Base-by-base conservation (phyloP, 2,113 vertebrate genomes). In the Macquaria australasica region DNA sequence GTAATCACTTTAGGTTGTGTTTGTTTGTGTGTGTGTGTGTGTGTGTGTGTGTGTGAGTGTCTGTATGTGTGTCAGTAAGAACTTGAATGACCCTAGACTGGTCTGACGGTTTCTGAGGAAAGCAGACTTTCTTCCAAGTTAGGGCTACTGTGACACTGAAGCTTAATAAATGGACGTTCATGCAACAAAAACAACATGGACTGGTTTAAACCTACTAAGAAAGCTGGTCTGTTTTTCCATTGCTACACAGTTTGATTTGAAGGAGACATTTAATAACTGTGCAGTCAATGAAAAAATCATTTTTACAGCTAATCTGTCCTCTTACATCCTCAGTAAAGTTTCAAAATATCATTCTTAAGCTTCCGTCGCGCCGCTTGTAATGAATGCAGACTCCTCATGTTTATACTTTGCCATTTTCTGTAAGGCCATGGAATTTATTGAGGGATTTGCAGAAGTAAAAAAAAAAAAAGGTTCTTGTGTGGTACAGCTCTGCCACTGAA, bases 1-100 rank as follows among this genome's bases (percentile, higher is more conserved):
- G 70, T 73, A 67, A 82, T 75, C 20, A 87, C 50, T 78, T 84
- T 41, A 53, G 73, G 8, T 43, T 67, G 37, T 11, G 28, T 11
- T 25, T 2, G 41, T 62, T 56, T 81, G 12, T 37, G 20, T 75
- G 53, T 16, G 23, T 8, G 43, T 2, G 41, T 62, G 62, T 81
- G 12, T 37, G 20, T 67, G 31, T 67, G 70, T 69, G 37, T 31
- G 1, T 75, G 31, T 72, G n/a, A n/a, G 74, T 68, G 50, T 10
- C 12, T 9, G 48, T 59, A 50, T 9, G 16, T 72, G 74, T 68
- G 50, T 10, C 12, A 11, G 48, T 59, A 50, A 82, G 69, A 87
- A 75, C 60, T 79, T 37, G 23, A 86, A 79, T 76, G 73, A 77
- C 64, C 55, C 51, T 48, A 34, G 23, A 64, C 48, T 71, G 34